Base-by-base conservation (phyloP, 2,797 vertebrate species). In the Gymnoscopelus microlampas region DNA sequence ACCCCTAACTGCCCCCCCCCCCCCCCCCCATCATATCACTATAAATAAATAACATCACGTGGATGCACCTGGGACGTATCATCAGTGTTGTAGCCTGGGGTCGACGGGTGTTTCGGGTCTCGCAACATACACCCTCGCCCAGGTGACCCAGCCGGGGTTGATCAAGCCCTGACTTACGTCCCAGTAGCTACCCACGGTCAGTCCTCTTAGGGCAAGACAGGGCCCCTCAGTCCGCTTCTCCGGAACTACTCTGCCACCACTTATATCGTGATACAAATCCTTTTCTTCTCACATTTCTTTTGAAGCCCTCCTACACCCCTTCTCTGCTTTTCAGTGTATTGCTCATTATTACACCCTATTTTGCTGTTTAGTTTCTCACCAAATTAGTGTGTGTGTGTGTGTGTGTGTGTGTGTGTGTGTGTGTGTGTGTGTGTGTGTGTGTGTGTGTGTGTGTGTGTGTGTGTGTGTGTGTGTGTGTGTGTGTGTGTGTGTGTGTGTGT, bases 361-460 rank as follows among this genome's bases (percentile, higher is more conserved):
- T 60, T 35, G 35, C 53, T 72, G 73, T 54, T 70, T 68, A 63
- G 12, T 29, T 53, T 68, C 23, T 66, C 66, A 65, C 50, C 55
- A 32, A 67, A 12, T 82, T 72, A 39, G 8, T 71, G 71, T 82
- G 71, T 75, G 55, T 78, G 73, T 76, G 24, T 61, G 55, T 63
- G 26, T 70, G 44, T 71, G 57, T 73, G 47, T 60, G 24, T 66
- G 50, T 62, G 26, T 73, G 55, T 58, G 69, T 68, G 78, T 69
- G 48, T 26, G 76, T 61, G 70, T 50, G 23, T 54, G 35, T 47
- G 59, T 60, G 35, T 12, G 24, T 50, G 5, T 57, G 48, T 71
- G 56, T 59, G 10, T 51, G 53, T 44, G 56, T 53, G 49, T 60
- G 58, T 44, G 49, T n/a, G n/a, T 53, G 49, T 51, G 56, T 68